Evolutionary conservation across 2,113 vertebrate species (phyloP).

Genomic region (Hystrix cristata): DNA sequence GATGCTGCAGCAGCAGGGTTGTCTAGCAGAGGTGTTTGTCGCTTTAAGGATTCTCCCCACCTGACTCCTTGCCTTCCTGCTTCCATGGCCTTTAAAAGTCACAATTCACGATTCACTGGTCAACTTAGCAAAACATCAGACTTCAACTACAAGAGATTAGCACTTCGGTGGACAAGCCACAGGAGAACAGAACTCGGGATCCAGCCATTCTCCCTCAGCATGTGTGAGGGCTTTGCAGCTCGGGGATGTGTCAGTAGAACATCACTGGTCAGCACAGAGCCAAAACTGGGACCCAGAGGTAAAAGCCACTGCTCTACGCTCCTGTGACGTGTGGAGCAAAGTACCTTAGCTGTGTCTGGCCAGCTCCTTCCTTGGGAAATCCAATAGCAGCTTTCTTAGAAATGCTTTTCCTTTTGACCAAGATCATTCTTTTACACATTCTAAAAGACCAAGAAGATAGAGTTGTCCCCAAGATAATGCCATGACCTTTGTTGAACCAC

Average conservation of each 20-base stretch:
- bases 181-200: neutral
- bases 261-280: neutral
- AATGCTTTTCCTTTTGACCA: neutral
- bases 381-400: neutral
- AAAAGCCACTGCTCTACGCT: neutral
- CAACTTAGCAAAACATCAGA: neutral
- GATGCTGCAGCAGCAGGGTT: fast-evolving
- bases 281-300: neutral
- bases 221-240: neutral
- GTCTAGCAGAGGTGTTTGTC: neutral
- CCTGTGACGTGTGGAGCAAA: neutral
- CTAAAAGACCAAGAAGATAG: neutral
- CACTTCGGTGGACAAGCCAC: neutral
- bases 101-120: neutral
- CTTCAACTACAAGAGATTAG: neutral
- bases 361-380: neutral
- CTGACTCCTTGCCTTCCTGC: neutral
- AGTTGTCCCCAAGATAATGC: neutral
- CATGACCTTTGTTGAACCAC: neutral
- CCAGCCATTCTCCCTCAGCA: fast-evolving
- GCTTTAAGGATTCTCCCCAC: neutral
- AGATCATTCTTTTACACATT: neutral
- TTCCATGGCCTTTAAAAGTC: neutral
- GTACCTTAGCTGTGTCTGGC: neutral
- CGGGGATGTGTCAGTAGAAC: neutral